These are phyloP conservation scores for Sandelia bainsii DNA, from an alignment of 2,797 vertebrate genomes.

Conservation along the genomic window DNA sequence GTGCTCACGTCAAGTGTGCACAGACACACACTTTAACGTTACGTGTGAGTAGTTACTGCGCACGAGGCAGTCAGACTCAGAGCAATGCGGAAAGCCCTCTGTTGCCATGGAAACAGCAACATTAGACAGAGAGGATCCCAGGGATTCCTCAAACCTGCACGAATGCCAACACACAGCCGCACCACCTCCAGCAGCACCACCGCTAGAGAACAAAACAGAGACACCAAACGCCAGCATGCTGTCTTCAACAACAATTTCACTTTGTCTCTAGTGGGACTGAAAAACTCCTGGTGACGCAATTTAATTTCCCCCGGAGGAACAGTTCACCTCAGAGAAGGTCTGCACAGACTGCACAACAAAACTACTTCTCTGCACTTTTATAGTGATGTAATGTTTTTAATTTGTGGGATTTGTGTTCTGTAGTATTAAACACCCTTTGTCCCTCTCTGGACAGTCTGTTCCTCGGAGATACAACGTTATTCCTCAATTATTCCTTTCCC, in stretches of 20 bases:
- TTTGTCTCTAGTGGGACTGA: constrained; percentile 11
- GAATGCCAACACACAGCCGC: constrained; percentile 38
- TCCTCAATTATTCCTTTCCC: too few species aligned
- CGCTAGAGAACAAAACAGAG: constrained; percentile 18
- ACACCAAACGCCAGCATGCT: constrained; percentile 33
- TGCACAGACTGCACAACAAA: not conserved
- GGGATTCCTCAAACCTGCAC: constrained; percentile 72
- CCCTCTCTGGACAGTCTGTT: too few species aligned
- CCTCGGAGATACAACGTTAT: too few species aligned
- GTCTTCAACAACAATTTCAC: constrained; percentile 42
- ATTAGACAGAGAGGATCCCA: constrained; percentile 70
- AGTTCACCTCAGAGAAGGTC: constrained; percentile 7
- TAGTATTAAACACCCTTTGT: too few species aligned
- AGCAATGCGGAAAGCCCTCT: constrained; percentile 61
- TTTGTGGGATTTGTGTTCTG: not conserved
- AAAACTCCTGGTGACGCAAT: constrained; percentile 28
- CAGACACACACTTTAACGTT: constrained; percentile 7
- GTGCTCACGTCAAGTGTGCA: not conserved
- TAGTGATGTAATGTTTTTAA: not conserved
- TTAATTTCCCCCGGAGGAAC: not conserved
- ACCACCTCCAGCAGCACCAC: constrained; percentile 1
- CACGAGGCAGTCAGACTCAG: constrained; percentile 41
- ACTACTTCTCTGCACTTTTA: not conserved
- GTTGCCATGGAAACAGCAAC: constrained; percentile 79
- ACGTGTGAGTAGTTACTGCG: constrained; percentile 50